phyloP scores from a whole-genome alignment of 2,888 invertebrate genomes.

The Drosophila aldrichi region DNA sequence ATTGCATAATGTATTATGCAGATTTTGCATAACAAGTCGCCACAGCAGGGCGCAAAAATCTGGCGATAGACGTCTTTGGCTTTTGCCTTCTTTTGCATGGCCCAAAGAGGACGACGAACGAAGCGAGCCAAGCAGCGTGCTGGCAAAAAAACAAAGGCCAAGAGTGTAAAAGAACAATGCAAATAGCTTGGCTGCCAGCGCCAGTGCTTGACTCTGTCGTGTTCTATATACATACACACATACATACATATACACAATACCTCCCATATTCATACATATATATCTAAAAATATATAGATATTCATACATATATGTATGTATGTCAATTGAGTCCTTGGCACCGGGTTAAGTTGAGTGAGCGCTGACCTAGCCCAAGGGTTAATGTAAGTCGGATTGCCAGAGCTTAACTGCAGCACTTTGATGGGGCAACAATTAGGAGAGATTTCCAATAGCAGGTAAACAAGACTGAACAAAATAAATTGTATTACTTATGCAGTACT shows the following conservation, averaged over 20 bases:
- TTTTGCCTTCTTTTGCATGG: slow-evolving; percentile 40
- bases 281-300: background rate
- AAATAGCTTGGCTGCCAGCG: slow-evolving; percentile 57
- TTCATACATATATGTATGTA: background rate
- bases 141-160: slow-evolving; percentile 61
- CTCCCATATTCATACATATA: slow-evolving; percentile 1
- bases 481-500: background rate
- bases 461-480: slow-evolving; percentile 13
- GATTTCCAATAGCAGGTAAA: slow-evolving; percentile 5
- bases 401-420: slow-evolving; percentile 9
- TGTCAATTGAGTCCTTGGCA: slow-evolving; percentile 38
- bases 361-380: slow-evolving; percentile 16
- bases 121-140: slow-evolving; percentile 43
- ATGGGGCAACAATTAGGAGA: slow-evolving; percentile 23
- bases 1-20: slow-evolving; percentile 79
- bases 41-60: slow-evolving; percentile 52
- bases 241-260: background rate
- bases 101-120: slow-evolving; percentile 5
- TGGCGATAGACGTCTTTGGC: slow-evolving; percentile 51
- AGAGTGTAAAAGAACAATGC: slow-evolving; percentile 72
- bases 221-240: slow-evolving; percentile 4
- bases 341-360: slow-evolving; percentile 25
- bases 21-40: slow-evolving; percentile 77
- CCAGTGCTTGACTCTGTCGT: background rate
- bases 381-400: background rate